Base-by-base conservation (phyloP, 2,797 vertebrate genomes). In the Sebastes matsubarae region DNA sequence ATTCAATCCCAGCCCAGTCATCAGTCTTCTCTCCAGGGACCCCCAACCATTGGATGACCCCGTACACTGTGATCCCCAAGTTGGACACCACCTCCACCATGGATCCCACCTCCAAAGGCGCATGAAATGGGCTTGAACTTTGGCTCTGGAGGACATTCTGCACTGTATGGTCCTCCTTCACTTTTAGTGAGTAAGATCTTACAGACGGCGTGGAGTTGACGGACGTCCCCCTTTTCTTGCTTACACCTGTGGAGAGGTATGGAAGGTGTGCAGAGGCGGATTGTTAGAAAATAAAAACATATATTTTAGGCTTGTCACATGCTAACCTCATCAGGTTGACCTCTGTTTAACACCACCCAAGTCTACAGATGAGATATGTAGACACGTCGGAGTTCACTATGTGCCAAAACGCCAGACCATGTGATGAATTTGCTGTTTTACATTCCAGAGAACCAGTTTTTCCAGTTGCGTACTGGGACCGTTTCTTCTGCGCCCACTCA, bases 21-120 rank as follows among this genome's bases (percentile, higher is more conserved):
- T 22, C 38, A 2, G 59, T 88, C 85, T 93, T 94, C 52, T 93
- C 94, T 14, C 13, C 76, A 2, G 78, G 94, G 63, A 90, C 34
- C 16, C 96, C 96, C 74, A 95, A 83, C 96, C 96, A 96, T 46
- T 72, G 92, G 70, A 96, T 82, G 25, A 96, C 95, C 27, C 96
- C 96, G 0, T 95, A 95, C 70, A 95, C 89, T 4, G 82, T 92
- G 76, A 94, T 38, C 71, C 93, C 92, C 0, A 74, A 81, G 79
- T 85, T 89, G 52, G 94, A 93, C 72, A 80, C 20, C 68, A 96
- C 91, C 87, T 96, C 95, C 88, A 95, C 95, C 90, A 95, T 77
- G 25, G 95, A 96, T 3, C 94, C 96, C 79, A 94, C 87, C 87
- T 96, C 95, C 73, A 96, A 60, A 27, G 75, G 78, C 14, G 24